Evolutionary conservation across 2,888 invertebrate genomes (phyloP), one percentile per base, ranked within the genome.

Genomic region (Dryobota labecula): DNA sequence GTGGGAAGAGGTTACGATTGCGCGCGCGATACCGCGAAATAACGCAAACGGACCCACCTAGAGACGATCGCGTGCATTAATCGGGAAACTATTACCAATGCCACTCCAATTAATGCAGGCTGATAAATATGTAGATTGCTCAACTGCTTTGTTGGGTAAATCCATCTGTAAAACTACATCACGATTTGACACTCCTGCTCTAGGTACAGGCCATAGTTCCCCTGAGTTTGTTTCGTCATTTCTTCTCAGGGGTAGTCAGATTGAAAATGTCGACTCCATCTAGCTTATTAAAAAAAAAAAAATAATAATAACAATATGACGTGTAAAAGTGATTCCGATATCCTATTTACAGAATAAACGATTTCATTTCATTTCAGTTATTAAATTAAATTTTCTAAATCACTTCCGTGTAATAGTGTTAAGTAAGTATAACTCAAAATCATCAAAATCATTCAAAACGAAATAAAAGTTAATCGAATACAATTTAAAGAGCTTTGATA

Each of bases 1-100:
- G 95, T 95, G 94, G 94, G 95, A 94, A 95, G 95, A 95, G 93
- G 93, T 94, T 93, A 92, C 94, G 95, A 95, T 95, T 90, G 92
- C 89, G 83, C 89, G 89, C 88, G 85, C 89, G 95, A 95, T 94
- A 95, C 88, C 87, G 87, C 89, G 86, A 83, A 91, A 90, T 91
- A 93, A 92, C 90, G 90, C 92, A 93, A 93, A 93, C 93, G 88
- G 90, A 91, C 90, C 90, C 88, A 91, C 91, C 88, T 90, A 89
- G 88, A 87, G 88, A 87, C 86, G 90, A 91, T 93, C 91, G 90
- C 91, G 88, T 87, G 88, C 91, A 91, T 92, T 93, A 91, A 95
- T 94, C 93, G 92, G 89, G 88, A 88, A 91, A 91, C 92, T 92
- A 93, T 92, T 93, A 91, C 90, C 90, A 90, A 89, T 90, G 88